Conservation (phyloP, 2,888 invertebrate genomes). For the Xestobium rufovillosum region DNA sequence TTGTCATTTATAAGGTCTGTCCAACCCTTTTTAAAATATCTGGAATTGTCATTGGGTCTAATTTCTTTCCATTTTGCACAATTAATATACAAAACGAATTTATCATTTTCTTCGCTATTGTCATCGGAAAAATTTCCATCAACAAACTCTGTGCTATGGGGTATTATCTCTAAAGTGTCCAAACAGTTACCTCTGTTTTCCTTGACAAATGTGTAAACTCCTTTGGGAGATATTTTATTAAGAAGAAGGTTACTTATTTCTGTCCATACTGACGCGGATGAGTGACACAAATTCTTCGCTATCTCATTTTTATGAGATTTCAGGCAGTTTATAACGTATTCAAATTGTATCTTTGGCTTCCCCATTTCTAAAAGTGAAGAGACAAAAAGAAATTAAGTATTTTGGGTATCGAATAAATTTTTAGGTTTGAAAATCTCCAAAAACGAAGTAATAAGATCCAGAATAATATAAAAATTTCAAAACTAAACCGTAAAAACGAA, state of each 20-base stretch:
- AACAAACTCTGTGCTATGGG: not conserved
- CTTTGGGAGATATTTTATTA: conserved; percentile 1
- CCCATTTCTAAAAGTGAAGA: too few relatives aligned
- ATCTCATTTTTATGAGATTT: too few relatives aligned
- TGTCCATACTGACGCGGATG: not conserved
- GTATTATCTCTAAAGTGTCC: not conserved
- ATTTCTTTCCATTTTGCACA: not conserved
- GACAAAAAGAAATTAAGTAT: too few relatives aligned
- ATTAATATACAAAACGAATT: not conserved
- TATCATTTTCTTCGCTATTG: not conserved
- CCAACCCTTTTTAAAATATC: conserved; percentile 1
- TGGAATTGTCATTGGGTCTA: not conserved
- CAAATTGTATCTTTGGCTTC: too few relatives aligned
- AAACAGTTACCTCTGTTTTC: not conserved
- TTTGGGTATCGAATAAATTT: too few relatives aligned
- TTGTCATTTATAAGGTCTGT: not conserved
- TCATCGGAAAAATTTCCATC: not conserved
- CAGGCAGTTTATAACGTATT: too few relatives aligned
- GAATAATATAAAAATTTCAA: too few relatives aligned
- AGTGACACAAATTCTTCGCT: too few relatives aligned
- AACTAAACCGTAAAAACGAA: too few relatives aligned
- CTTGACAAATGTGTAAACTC: not conserved
- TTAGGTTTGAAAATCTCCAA: too few relatives aligned
- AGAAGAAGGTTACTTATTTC: not conserved
- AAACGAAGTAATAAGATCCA: too few relatives aligned